Conservation (phyloP, 2,888 invertebrate genomes). For the Carpatolechia fugitivella region DNA sequence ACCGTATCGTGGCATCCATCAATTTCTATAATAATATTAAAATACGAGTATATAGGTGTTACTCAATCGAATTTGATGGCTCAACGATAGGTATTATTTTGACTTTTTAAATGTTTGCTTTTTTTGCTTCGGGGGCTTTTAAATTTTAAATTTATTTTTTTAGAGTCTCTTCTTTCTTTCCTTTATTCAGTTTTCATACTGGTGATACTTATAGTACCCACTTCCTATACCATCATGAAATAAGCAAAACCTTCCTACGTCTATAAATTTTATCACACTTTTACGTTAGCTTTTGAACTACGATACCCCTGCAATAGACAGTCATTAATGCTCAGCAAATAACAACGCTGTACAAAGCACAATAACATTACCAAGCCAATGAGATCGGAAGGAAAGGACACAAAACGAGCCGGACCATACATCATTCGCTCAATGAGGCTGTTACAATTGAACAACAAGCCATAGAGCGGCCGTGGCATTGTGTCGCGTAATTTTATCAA, state of each 20-base stretch:
- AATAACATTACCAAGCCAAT: slow-evolving; percentile 54
- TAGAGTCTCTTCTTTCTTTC: too few species aligned
- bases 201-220: too few species aligned
- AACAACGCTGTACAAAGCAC: slow-evolving; percentile 46
- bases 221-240: too few species aligned
- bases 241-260: background rate
- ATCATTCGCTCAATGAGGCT: slow-evolving; percentile 72
- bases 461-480: slow-evolving; percentile 60
- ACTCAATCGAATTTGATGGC: too few species aligned
- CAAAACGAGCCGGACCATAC: slow-evolving; percentile 50
- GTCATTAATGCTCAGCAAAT: slow-evolving; percentile 55
- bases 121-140: too few species aligned
- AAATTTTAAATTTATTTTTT: too few species aligned
- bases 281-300: slow-evolving; percentile 30
- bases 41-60: too few species aligned
- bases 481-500: slow-evolving; percentile 77
- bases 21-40: too few species aligned
- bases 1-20: too few species aligned
- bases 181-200: too few species aligned
- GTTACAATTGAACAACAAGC: slow-evolving; percentile 75
- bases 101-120: too few species aligned
- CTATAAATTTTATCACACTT: slow-evolving; percentile 24
- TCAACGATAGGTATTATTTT: too few species aligned
- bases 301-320: slow-evolving; percentile 31
- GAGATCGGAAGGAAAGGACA: slow-evolving; percentile 63